Evolutionary conservation across 2,888 invertebrate species (phyloP), one percentile per base, ranked within the genome.

Genomic region (Dione vanillae): DNA sequence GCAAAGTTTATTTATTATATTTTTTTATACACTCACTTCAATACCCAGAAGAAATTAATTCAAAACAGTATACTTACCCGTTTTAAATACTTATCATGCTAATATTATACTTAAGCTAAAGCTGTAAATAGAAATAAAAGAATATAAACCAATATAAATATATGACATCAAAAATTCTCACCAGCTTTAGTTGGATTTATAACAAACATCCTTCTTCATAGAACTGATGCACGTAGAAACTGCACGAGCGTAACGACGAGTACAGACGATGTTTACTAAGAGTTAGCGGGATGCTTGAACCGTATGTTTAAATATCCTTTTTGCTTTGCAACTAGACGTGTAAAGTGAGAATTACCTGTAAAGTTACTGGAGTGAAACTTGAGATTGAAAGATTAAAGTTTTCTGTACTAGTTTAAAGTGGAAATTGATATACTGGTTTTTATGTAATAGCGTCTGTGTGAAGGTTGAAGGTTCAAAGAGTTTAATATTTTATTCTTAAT

Each of bases 211-310:
- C 11, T 16, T 37, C 37, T 56, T 16, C 56, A 56, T 16, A 56
- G n/a, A 56, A 56, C 40, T 16, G 16, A 56, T 56, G 37, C 37
- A 56, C 56, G 56, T 40, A 56, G 37, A 40, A 61, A 8, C 45
- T 20, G 27, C 27, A 16, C 61, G 45, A 61, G 61, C 45, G 37
- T 61, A 45, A 61, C 45, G 37, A 40, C 56, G 27, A 27, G 35
- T 35, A 61, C 43, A n/a, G 20, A 61, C 43, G 27, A 16, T 45
- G 61, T 61, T 61, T 61, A 27, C 45, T 35, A 2, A 43, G 45
- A 61, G 61, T 61, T 61, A 61, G 59, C 56, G 56, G 37, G 37
- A 56, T 56, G 11, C 11, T 40, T 11, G 56, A 56, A 56, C 40
- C 37, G 19, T 40, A 40, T 40, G 56, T 40, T 16, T 56, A 56